A percentile compares a stretch with the other conserved stretches of the same genome.
Conservation (phyloP, 2,113 vertebrate species). For the Scomber colias region DNA sequence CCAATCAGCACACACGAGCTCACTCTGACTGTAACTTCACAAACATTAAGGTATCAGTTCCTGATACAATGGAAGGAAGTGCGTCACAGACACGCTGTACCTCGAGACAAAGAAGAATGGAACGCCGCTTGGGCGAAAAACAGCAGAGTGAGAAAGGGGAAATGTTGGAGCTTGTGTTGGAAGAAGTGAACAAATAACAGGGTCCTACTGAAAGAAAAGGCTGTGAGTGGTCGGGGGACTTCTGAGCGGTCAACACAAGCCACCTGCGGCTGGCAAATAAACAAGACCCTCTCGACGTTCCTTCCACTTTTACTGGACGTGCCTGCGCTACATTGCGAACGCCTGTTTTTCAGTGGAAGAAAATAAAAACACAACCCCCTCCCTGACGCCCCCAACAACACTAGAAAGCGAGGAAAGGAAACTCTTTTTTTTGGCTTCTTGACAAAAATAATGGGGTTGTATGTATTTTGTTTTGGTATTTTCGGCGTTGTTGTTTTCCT, state of each 20-base stretch:
- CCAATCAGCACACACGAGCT: constrained; percentile 45
- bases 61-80: constrained; percentile 88
- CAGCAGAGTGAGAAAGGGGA: constrained; percentile 66
- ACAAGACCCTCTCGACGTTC: constrained; percentile 52
- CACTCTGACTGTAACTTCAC: constrained; percentile 69
- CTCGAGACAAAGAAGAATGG: constrained; percentile 81
- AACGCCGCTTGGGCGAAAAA: constrained; percentile 74
- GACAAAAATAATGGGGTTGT: constrained; percentile 32
- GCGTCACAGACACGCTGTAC: constrained; percentile 75
- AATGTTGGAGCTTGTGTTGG: constrained; percentile 76
- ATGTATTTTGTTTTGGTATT: constrained; percentile 54
- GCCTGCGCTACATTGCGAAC: not conserved
- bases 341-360: constrained; percentile 65
- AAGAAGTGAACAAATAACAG: constrained; percentile 82
- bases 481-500: constrained; percentile 58
- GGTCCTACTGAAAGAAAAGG: constrained; percentile 61
- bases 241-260: constrained; percentile 64
- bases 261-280: constrained; percentile 71
- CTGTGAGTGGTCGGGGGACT: constrained; percentile 68
- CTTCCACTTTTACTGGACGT: constrained; percentile 67
- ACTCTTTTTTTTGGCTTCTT: constrained; percentile 54
- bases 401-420: constrained; percentile 66
- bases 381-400: not conserved
- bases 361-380: constrained; percentile 40
- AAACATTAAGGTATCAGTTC: constrained; percentile 70